phyloP scores from a whole-genome alignment of 2,888 invertebrate genomes.

The Operophtera brumata region DNA sequence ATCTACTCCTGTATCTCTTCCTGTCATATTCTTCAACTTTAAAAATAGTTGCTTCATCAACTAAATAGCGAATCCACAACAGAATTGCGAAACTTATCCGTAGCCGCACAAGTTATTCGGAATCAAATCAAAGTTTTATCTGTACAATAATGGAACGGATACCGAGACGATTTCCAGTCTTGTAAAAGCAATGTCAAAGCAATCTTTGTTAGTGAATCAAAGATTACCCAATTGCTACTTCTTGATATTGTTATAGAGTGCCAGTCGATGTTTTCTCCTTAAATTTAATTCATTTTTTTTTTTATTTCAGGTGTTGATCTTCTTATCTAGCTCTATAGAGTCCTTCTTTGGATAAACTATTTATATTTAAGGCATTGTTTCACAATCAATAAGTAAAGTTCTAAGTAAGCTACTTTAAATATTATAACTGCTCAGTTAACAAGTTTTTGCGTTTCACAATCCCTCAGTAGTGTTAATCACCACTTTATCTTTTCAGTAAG shows the following conservation, averaged over 20 bases:
- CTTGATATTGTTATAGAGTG: neutral
- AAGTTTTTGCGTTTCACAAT: too few species aligned
- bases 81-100: conserved; percentile 58
- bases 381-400: neutral
- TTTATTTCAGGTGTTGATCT: too few species aligned
- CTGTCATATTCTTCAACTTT: too few species aligned
- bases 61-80: conserved; percentile 36
- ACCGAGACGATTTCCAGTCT: conserved; percentile 58
- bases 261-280: too few species aligned
- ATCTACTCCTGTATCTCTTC: too few species aligned
- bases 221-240: neutral
- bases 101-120: conserved; percentile 61
- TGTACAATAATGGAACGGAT: conserved; percentile 72
- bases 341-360: too few species aligned
- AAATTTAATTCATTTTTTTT: too few species aligned
- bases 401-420: too few species aligned
- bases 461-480: too few species aligned
- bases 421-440: too few species aligned
- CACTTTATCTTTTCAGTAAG: too few species aligned
- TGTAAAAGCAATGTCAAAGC: conserved; percentile 21
- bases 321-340: too few species aligned
- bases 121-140: conserved; percentile 78
- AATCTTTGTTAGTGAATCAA: conserved; percentile 6
- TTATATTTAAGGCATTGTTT: neutral
- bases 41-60: conserved; percentile 25